Conservation (phyloP, 2,888 invertebrate genomes). For the Lamproptera curius region DNA sequence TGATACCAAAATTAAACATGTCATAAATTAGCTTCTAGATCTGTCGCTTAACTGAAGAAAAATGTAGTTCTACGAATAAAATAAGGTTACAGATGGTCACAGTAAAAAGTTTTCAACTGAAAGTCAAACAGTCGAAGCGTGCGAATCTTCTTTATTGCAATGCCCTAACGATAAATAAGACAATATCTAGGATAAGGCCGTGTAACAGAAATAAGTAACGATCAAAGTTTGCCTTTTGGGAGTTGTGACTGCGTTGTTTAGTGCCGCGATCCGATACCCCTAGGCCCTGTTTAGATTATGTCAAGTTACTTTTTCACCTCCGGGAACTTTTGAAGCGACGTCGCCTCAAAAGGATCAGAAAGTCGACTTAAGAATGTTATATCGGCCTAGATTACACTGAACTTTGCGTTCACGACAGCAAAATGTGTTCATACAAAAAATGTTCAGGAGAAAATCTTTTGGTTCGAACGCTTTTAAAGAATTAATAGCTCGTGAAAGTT, state of each 20-base stretch:
- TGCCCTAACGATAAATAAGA: background rate
- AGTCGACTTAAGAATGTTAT: background rate
- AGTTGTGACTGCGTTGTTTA: slow-evolving; percentile 4
- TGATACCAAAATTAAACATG: too few species aligned
- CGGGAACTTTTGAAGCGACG: slow-evolving; percentile 7
- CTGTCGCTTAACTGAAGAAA: too few species aligned
- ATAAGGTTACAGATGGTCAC: too few species aligned
- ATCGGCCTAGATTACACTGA: background rate
- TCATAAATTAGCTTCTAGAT: too few species aligned
- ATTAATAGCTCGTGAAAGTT: too few species aligned
- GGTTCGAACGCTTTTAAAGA: too few species aligned
- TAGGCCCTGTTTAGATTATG: slow-evolving; percentile 9
- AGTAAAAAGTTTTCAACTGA: background rate
- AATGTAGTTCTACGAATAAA: too few species aligned
- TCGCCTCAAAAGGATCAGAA: background rate
- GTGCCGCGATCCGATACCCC: slow-evolving; percentile 6
- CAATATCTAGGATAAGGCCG: background rate
- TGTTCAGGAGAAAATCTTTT: too few species aligned
- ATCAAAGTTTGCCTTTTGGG: background rate
- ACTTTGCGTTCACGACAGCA: background rate
- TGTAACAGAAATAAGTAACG: slow-evolving; percentile 7
- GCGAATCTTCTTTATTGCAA: too few species aligned
- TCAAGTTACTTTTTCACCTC: background rate
- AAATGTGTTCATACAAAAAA: too few species aligned
- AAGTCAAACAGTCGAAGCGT: too few species aligned